These are phyloP conservation scores for Cladorhizidae sp. DNA, from an alignment of 37 sponge, comb jelly and placozoan genomes.

Conservation along the genomic window DNA sequence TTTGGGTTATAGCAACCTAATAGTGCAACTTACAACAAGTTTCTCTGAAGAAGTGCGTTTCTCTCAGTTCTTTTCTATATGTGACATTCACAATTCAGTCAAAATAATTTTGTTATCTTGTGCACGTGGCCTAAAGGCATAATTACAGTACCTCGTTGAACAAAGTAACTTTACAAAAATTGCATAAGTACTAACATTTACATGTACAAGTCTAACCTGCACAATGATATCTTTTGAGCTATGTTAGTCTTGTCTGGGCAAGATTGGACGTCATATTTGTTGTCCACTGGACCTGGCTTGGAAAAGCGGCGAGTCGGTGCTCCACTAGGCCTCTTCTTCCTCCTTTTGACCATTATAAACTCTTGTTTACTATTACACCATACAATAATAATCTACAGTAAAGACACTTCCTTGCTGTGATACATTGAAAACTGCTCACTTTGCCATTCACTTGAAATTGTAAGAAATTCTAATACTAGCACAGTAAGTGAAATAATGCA, in stretches of 20 bases:
- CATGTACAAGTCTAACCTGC: background rate
- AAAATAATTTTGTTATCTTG: background rate
- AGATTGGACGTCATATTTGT: background rate
- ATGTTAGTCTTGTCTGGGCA: background rate
- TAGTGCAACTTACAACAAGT: background rate
- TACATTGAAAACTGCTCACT: no score
- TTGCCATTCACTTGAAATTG: no score
- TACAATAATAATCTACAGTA: no score
- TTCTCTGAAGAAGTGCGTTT: conserved; percentile 1
- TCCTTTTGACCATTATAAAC: conserved; percentile 2
- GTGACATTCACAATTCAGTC: background rate
- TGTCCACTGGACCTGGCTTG: background rate
- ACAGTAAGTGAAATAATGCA: no score
- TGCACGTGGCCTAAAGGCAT: background rate
- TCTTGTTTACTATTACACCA: background rate
- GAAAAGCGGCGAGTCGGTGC: background rate
- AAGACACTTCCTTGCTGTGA: no score
- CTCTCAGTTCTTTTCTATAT: background rate
- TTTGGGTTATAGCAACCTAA: no score
- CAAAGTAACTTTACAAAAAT: background rate
- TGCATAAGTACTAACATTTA: background rate
- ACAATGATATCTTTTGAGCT: background rate
- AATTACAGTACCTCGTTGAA: background rate
- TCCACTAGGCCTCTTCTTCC: background rate
- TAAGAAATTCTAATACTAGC: no score